Evolutionary conservation across 2,888 invertebrate genomes (phyloP), one percentile per base, ranked within the genome.

Genomic region (Trimorus sp.): DNA sequence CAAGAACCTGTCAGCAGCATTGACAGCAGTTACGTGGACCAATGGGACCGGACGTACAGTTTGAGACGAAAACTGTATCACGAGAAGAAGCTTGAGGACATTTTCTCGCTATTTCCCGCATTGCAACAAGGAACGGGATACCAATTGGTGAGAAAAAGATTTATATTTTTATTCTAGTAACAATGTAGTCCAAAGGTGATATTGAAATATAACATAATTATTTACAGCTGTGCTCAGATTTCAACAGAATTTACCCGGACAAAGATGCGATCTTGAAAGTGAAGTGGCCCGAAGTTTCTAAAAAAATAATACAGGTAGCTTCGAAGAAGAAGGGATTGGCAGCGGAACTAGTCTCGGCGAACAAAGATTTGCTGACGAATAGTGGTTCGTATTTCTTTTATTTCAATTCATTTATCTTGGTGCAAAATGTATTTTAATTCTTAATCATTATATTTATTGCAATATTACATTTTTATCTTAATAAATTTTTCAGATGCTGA

Each of bases 401-500:
- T 48, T 12, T 14, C 6, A 48, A 5, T 11, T 11, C 48, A 7
- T 48, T 48, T 48, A 26, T 26, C 26, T 26, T 26, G 26, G 26
- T 48, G 48, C n/a, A 48, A 48, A 40, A 9, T 9, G 11, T 40
- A 7, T 38, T 8, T 7, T 38, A 9, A 40, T 9, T 5, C 40
- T 40, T 11, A 40, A 40, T 9, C 11, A 9, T 9, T 40, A 9
- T 9, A 26, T 26, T 26, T 26, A 26, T 3, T 26, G 4, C 4
- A 26, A 26, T 26, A 26, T 26, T 26, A 26, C 26, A 26, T 26
- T 26, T 40, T 9, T 9, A 4, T 40, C 8, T 40, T 40, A 40
- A 40, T 40, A 40, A n/a, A 37, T 0, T 38, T 59, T 58, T 37
- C n/a, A 59, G 59, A 59, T 59, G 59, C 37, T 2, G 37, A 59